Conservation (phyloP, 2,888 invertebrate genomes). For the Drosophila siamana region DNA sequence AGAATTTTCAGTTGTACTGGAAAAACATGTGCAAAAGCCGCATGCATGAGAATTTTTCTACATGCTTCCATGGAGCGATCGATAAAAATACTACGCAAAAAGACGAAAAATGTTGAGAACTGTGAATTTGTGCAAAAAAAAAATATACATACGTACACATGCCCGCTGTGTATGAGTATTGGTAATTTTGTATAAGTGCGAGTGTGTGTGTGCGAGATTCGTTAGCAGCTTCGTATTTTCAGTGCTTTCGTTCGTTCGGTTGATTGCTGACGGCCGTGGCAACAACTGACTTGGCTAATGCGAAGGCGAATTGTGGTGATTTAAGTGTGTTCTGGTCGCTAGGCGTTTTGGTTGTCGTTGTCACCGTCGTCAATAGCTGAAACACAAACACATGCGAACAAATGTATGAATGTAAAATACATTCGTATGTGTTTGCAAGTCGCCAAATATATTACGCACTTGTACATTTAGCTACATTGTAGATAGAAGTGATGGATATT, state of each 20-base stretch:
- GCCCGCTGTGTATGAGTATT: constrained; percentile 52
- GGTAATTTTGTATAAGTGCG: constrained; percentile 53
- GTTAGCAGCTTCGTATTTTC: constrained; percentile 77
- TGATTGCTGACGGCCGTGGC: constrained; percentile 78
- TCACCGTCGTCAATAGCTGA: constrained; percentile 49
- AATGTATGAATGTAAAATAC: constrained; percentile 23
- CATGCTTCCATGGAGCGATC: constrained; percentile 71
- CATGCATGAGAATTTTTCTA: constrained; percentile 54
- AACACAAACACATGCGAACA: constrained; percentile 34
- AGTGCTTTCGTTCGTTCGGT: constrained; percentile 62
- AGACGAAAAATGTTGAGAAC: constrained; percentile 69
- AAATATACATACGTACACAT: constrained; percentile 57
- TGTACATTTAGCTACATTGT: constrained; percentile 25
- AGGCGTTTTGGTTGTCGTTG: constrained; percentile 46
- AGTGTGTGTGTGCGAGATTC: constrained; percentile 62
- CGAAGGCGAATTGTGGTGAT: constrained; percentile 64
- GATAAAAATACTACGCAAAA: constrained; percentile 85
- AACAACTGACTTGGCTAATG: constrained; percentile 69
- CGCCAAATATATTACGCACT: constrained; percentile 53
- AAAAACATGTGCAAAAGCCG: constrained; percentile 57
- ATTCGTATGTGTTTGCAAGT: constrained; percentile 9
- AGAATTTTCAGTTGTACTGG: constrained; percentile 11
- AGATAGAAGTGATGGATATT: not conserved
- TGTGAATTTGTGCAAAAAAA: constrained; percentile 79
- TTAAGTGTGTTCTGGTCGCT: constrained; percentile 66